Percentiles rank a stretch among this genome's conserved stretches.
These are phyloP conservation scores for Cryptocephalus moraei DNA, from an alignment of 2,888 invertebrate species.

Conservation along the genomic window DNA sequence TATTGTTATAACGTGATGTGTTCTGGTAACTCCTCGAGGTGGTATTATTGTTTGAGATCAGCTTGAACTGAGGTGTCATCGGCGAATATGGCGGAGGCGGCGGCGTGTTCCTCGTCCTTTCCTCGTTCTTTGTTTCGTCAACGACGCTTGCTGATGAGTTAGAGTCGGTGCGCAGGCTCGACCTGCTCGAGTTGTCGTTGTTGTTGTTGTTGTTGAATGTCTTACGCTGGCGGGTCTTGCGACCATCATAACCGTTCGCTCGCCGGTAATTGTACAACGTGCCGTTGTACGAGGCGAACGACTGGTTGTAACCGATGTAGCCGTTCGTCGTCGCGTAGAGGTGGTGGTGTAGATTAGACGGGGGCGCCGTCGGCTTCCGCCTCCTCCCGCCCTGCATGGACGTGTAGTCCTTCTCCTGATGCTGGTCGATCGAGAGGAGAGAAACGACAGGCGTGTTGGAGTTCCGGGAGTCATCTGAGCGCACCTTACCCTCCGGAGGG, in stretches of 20 bases:
- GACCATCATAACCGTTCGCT: constrained; percentile 8
- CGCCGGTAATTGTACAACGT: constrained; percentile 5
- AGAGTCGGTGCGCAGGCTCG: constrained; percentile 26
- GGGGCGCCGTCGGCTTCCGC: constrained; percentile 16
- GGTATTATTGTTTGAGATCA: constrained; percentile 3
- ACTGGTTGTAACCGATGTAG: constrained; percentile 5
- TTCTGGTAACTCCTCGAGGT: background rate
- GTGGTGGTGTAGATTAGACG: constrained; percentile 1
- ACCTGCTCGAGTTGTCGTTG: constrained; percentile 21
- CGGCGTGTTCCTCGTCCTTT: constrained; percentile 12
- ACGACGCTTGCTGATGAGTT: constrained; percentile 27
- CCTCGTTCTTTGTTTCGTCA: constrained; percentile 17
- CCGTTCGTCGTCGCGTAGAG: constrained; percentile 7
- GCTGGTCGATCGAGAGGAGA: constrained; percentile 31
- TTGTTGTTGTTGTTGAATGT: constrained; percentile 3
- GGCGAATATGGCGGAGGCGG: constrained; percentile 22
- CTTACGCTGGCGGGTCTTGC: background rate
- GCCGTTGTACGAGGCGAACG: background rate
- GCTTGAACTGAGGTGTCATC: constrained; percentile 13
- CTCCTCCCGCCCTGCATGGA: constrained; percentile 36
- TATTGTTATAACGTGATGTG: constrained; percentile 9
- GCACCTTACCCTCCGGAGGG: constrained; percentile 1
- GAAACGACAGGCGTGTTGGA: constrained; percentile 36
- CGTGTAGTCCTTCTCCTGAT: constrained; percentile 33
- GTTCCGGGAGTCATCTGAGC: constrained; percentile 16